Evolutionary conservation across 2,113 vertebrate species (phyloP).

Genomic region (Grallaria varia): DNA sequence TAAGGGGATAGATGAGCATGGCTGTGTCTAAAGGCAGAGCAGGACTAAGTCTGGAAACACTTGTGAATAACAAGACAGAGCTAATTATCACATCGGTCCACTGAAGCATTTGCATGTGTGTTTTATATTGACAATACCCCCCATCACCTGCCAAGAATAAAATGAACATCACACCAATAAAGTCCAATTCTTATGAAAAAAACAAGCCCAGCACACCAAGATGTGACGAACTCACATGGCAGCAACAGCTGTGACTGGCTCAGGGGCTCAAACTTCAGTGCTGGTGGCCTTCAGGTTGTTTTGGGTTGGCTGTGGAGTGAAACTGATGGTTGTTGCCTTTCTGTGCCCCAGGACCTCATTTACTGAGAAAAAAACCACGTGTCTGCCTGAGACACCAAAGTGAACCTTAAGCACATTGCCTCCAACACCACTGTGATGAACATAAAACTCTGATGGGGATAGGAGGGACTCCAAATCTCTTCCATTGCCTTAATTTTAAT

Average conservation of each 20-base stretch:
- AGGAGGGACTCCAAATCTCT: not conserved
- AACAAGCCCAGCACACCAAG: not conserved
- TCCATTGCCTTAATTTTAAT: not conserved
- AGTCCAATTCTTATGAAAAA: not conserved
- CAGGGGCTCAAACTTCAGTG: not conserved
- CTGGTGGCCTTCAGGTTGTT: not conserved
- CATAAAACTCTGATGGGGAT: not conserved
- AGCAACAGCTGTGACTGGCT: not conserved
- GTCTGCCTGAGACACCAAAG: not conserved
- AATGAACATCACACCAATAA: not conserved
- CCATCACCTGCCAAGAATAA: not conserved
- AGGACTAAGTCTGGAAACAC: not conserved
- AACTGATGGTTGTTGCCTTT: not conserved
- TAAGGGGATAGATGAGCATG: not conserved
- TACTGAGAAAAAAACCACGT: not conserved
- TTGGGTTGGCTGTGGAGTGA: not conserved
- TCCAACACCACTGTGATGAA: not conserved
- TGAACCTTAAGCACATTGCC: not conserved
- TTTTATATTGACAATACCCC: not conserved
- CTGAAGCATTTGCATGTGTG: not conserved
- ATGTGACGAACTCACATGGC: not conserved
- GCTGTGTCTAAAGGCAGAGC: not conserved
- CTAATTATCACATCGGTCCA: not conserved
- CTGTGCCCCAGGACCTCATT: not conserved
- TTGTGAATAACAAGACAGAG: not conserved